phyloP scores from a whole-genome alignment of 2,113 vertebrate genomes.

The Aspiorhynchus laticeps region DNA sequence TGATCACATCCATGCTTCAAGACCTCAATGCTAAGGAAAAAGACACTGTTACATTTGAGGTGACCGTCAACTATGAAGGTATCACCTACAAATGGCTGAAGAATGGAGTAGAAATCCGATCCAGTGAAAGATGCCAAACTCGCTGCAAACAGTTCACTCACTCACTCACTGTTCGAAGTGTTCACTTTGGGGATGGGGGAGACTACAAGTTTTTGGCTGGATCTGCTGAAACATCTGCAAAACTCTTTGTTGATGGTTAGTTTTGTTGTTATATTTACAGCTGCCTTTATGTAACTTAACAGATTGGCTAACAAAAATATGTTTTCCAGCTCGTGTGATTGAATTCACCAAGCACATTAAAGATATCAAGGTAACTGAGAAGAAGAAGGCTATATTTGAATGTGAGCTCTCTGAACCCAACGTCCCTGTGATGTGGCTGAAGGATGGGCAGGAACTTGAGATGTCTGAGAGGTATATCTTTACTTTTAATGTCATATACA shows the following conservation, averaged over 20 bases:
- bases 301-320: constrained; percentile 13
- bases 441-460: constrained; percentile 90
- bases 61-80: constrained; percentile 94
- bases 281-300: background rate
- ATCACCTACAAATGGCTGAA: constrained; percentile 97
- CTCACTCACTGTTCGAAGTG: constrained; percentile 91
- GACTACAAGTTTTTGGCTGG: constrained; percentile 94
- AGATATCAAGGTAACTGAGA: constrained; percentile 94
- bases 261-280: background rate
- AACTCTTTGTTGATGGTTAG: constrained; percentile 92
- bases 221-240: constrained; percentile 86
- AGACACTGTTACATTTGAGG: constrained; percentile 97
- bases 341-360: constrained; percentile 95
- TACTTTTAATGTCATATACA: background rate
- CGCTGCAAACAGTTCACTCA: constrained; percentile 90
- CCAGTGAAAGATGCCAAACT: constrained; percentile 91
- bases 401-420: constrained; percentile 94
- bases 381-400: constrained; percentile 93
- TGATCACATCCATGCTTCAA: constrained; percentile 87
- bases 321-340: constrained; percentile 86
- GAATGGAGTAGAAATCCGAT: constrained; percentile 95
- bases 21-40: constrained; percentile 97
- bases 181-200: constrained; percentile 95
- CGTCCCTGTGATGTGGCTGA: constrained; percentile 94
- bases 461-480: constrained; percentile 81